These are phyloP conservation scores for Scortum barcoo DNA, from an alignment of 2,113 vertebrate species.

Conservation along the genomic window DNA sequence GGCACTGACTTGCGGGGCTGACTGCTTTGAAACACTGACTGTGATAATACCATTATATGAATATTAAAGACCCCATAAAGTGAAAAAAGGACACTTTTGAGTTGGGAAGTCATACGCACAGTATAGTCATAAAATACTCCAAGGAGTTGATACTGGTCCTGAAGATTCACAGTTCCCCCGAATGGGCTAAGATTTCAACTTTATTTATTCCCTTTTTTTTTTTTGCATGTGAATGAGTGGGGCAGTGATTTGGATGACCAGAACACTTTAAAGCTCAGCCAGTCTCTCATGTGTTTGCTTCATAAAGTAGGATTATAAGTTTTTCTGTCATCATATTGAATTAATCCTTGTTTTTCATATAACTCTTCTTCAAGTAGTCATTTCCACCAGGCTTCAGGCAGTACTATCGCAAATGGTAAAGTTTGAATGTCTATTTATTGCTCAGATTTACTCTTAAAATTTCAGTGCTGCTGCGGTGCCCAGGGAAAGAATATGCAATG, in stretches of 20 bases:
- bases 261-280: conserved; percentile 31
- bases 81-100: conserved; percentile 30
- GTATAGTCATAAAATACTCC: background rate
- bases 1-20: conserved; percentile 18
- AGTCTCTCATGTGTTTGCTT: conserved; percentile 16
- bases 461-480: background rate
- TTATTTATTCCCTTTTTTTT: background rate
- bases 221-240: background rate
- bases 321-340: conserved; percentile 29
- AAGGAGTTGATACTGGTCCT: background rate
- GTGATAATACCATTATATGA: conserved; percentile 47
- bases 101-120: conserved; percentile 24
- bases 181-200: conserved; percentile 13
- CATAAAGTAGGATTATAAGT: conserved; percentile 31
- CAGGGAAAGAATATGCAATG: background rate
- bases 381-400: background rate
- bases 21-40: conserved; percentile 61
- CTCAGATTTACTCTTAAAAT: conserved; percentile 12
- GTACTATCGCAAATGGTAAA: background rate
- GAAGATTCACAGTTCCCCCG: conserved; percentile 2
- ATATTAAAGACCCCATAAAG: conserved; percentile 48
- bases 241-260: conserved; percentile 22
- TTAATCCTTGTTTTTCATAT: conserved; percentile 29
- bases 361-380: conserved; percentile 27
- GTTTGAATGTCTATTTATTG: background rate